Conservation (phyloP, 2,888 invertebrate genomes). For the Aphrophora alni region DNA sequence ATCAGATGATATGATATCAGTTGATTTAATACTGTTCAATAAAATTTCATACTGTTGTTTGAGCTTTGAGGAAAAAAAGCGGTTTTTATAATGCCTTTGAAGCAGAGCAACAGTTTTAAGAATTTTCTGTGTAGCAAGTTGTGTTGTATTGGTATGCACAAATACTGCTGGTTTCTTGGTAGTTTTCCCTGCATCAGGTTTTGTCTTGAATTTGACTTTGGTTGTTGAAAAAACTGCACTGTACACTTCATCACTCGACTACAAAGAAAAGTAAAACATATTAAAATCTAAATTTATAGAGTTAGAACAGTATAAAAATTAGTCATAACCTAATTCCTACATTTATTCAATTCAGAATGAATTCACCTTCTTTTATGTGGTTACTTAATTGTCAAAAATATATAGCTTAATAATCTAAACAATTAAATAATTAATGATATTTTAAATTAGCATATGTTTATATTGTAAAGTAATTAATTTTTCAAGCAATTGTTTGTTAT, state of each 20-base stretch:
- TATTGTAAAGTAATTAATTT: no score
- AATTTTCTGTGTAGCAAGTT: slow-evolving; percentile 43
- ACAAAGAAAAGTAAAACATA: background rate
- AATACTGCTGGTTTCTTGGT: slow-evolving; percentile 28
- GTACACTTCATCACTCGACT: background rate
- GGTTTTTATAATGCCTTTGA: slow-evolving; percentile 20
- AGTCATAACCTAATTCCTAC: no score
- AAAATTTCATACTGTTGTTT: slow-evolving; percentile 22
- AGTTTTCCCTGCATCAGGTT: slow-evolving; percentile 13
- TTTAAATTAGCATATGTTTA: no score
- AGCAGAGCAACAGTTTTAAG: slow-evolving; percentile 29
- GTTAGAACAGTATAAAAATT: no score
- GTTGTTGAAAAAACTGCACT: slow-evolving; percentile 4
- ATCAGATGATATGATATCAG: slow-evolving; percentile 16
- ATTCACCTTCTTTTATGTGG: no score
- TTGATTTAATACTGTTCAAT: slow-evolving; percentile 21
- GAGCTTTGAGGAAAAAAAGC: slow-evolving; percentile 24
- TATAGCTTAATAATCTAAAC: no score
- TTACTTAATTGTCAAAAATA: no score
- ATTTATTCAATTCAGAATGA: no score
- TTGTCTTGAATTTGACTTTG: background rate
- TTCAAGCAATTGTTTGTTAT: no score
- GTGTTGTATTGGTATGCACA: slow-evolving; percentile 41
- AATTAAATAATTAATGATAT: no score
- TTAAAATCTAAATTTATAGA: no score